Conservation (phyloP, 2,113 vertebrate genomes). For the Macquaria ambigua region DNA sequence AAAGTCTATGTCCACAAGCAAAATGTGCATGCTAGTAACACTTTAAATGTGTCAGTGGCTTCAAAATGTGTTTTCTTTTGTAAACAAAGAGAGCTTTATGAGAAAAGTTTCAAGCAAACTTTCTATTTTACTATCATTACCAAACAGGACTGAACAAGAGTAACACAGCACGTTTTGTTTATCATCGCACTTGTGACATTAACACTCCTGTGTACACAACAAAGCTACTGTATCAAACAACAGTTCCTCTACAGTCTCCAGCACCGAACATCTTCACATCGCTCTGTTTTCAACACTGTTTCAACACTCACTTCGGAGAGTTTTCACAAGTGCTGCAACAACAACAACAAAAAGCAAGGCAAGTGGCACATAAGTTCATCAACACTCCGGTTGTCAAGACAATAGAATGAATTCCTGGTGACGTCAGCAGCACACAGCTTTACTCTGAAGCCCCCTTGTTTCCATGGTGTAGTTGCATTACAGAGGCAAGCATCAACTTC, state of each 20-base stretch:
- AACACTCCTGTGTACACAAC: neutral
- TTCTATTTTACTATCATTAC: neutral
- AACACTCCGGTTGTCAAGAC: constrained; percentile 78
- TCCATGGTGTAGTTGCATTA: constrained; percentile 75
- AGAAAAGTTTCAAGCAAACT: neutral
- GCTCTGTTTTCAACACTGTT: constrained; percentile 27
- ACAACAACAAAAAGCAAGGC: constrained; percentile 8
- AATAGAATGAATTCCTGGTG: constrained; percentile 66
- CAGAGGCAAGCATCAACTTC: constrained; percentile 67
- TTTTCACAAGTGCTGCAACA: constrained; percentile 26
- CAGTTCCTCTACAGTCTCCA: neutral
- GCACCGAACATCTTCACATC: neutral
- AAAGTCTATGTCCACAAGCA: neutral
- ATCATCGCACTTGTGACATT: neutral
- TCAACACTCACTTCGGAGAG: constrained; percentile 24
- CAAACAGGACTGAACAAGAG: neutral
- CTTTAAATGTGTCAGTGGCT: neutral
- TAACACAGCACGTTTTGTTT: neutral
- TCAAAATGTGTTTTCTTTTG: neutral
- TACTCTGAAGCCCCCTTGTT: constrained; percentile 65
- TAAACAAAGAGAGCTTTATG: neutral
- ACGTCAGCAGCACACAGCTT: constrained; percentile 71
- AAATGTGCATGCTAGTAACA: neutral
- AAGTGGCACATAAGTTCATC: constrained; percentile 68
- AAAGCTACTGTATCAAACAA: constrained; percentile 13